Percentiles rank a stretch among this genome's conserved stretches.
Conservation (phyloP, 2,113 vertebrate genomes). For the Nesospiza acunhae region DNA sequence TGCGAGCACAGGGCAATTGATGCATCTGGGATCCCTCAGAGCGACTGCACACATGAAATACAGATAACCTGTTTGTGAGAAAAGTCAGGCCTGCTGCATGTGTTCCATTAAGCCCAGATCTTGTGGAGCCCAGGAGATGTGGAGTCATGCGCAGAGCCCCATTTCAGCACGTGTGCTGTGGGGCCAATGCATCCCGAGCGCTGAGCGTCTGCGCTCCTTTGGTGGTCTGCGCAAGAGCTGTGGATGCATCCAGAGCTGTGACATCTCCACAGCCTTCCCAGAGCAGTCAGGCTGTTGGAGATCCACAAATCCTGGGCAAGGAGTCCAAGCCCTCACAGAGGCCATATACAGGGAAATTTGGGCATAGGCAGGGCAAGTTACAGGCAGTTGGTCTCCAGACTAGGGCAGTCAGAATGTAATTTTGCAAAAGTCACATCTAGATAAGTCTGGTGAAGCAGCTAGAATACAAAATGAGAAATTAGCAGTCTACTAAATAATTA, state of each 20-base stretch:
- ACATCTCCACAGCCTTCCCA: not conserved
- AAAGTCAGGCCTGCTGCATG: slow-evolving; percentile 16
- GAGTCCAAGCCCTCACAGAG: not conserved
- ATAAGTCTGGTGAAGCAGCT: not conserved
- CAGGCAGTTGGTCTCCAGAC: rapidly evolving
- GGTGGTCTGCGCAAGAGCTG: not conserved
- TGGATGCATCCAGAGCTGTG: not conserved
- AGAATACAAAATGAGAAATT: not conserved
- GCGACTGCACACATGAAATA: not conserved
- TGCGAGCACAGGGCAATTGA: not conserved
- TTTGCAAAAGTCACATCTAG: not conserved
- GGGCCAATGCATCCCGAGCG: not conserved
- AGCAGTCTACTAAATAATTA: not conserved
- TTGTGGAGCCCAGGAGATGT: slow-evolving; percentile 6
- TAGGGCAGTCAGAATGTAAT: not conserved
- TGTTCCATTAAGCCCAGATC: slow-evolving; percentile 11
- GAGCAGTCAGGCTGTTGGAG: not conserved
- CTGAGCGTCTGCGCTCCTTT: not conserved
- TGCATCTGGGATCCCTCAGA: slow-evolving; percentile 45
- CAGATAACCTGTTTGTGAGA: slow-evolving; percentile 53
- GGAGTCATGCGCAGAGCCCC: not conserved
- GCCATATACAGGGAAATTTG: not conserved
- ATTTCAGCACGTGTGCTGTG: not conserved
- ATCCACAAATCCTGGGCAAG: not conserved
- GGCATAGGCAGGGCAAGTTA: not conserved